Percentiles rank a stretch among this genome's conserved stretches.
Conservation (phyloP, 1,140 invertebrate genomes). For the Orussus abietinus region DNA sequence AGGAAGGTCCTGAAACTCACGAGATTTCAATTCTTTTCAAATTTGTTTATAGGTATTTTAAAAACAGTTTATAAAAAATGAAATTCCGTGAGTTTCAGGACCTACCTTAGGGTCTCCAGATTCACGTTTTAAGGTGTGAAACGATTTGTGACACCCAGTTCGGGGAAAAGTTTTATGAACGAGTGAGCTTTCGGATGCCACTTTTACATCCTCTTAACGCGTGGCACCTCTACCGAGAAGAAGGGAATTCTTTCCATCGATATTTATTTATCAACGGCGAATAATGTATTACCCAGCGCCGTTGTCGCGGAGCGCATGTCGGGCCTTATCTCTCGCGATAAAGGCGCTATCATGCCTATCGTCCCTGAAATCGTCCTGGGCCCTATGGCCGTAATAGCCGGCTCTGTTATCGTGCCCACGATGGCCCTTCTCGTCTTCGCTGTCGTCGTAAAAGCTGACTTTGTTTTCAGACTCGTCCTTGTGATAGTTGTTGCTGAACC, state of each 20-base stretch:
- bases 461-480: slow-evolving; percentile 65
- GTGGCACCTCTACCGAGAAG: slow-evolving; percentile 6
- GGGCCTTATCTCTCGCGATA: slow-evolving; percentile 43
- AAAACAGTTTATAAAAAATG: no score
- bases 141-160: no score
- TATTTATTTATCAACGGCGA: no score
- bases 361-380: slow-evolving; percentile 49
- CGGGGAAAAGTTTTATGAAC: no score
- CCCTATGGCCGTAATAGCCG: slow-evolving; percentile 51
- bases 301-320: slow-evolving; percentile 51
- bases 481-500: slow-evolving; percentile 63
- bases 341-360: slow-evolving; percentile 49
- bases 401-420: slow-evolving; percentile 51
- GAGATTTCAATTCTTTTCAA: no score
- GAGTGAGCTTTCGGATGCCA: no score
- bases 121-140: no score
- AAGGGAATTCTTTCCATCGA: slow-evolving; percentile 12
- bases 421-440: slow-evolving; percentile 57
- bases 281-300: slow-evolving; percentile 39
- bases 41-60: no score
- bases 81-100: no score
- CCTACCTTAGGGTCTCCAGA: no score
- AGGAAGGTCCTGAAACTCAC: no score
- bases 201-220: no score
- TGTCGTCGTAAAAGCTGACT: slow-evolving; percentile 62